Base-by-base conservation (phyloP, 2,888 invertebrate species). In the Drosophila neotestacea region DNA sequence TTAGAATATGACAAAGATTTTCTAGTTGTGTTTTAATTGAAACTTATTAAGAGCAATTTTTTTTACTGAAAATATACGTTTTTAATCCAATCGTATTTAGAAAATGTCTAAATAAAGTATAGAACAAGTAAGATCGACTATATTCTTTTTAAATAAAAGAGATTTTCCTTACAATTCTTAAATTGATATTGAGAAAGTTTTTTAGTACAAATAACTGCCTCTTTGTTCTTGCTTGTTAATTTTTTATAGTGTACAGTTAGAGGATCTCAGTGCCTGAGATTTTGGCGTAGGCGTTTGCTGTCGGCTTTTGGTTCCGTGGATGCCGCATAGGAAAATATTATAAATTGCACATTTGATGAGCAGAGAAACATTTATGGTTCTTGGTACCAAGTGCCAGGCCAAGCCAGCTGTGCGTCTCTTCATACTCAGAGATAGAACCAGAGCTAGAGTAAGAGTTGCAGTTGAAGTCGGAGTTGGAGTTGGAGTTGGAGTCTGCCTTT, bases 281-380 rank as follows among this genome's bases (percentile, higher is more conserved):
- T 66, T 70, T 59, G 63, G 89, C 88, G 89, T 85, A 88, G 84
- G 84, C 85, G 84, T 74, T 59, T 72, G 77, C 52, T 76, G 74
- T 75, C 67, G 67, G 52, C 48, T 80, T 63, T 64, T 60, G 64
- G 67, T 52, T 51, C 41, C 42, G 61, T 39, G 52, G 64, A 42
- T 50, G 76, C 69, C 39, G 70, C 65, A 58, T 65, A 69, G 69
- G 55, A 70, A 73, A 79, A 75, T 75, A 79, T 79, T 89, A 87
- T 89, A 87, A 87, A 87, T 89, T 90, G 89, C 89, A 74, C 83
- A 87, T 89, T 90, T 87, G 86, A 87, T 87, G 86, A 87, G 85
- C 88, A 84, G 76, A 68, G 85, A 85, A 90, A 74, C 89, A 84
- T 89, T 85, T 89, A 89, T 89, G 86, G 81, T 75, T 75, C 76